Percentiles rank a stretch among this genome's conserved stretches.
Conservation (phyloP, 2,797 vertebrate genomes). For the Percopsis omiscomaycus region DNA sequence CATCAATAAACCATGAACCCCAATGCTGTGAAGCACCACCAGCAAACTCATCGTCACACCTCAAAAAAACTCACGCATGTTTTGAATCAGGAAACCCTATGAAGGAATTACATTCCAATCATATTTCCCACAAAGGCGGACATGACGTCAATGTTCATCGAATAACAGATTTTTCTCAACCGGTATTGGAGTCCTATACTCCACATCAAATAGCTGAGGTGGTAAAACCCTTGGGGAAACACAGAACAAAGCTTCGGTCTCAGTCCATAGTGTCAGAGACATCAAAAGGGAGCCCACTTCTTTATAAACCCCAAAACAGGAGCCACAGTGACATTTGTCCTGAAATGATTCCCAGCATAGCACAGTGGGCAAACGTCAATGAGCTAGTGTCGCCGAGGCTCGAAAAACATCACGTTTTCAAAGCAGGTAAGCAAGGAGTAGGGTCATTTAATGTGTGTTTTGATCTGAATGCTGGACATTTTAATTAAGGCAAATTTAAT, state of each 20-base stretch:
- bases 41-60: conserved; percentile 22
- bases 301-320: conserved; percentile 69
- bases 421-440: conserved; percentile 68
- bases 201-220: conserved; percentile 44
- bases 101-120: conserved; percentile 61
- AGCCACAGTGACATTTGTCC: conserved; percentile 78
- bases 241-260: conserved; percentile 72
- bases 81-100: conserved; percentile 41
- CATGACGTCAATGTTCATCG: conserved; percentile 18
- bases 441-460: not conserved
- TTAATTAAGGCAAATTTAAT: no score
- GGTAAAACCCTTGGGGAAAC: conserved; percentile 64
- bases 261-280: conserved; percentile 74
- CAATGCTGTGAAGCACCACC: conserved; percentile 27
- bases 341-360: conserved; percentile 69
- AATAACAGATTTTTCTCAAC: conserved; percentile 9
- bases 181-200: conserved; percentile 14
- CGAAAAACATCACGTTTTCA: conserved; percentile 59
- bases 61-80: conserved; percentile 29
- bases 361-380: conserved; percentile 60
- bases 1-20: conserved; percentile 29
- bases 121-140: conserved; percentile 60
- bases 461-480: not conserved
- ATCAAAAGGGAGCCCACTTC: conserved; percentile 62
- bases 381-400: conserved; percentile 64